phyloP scores from a whole-genome alignment of 2,797 vertebrate genomes.

The Tauraco hartlaubi region DNA sequence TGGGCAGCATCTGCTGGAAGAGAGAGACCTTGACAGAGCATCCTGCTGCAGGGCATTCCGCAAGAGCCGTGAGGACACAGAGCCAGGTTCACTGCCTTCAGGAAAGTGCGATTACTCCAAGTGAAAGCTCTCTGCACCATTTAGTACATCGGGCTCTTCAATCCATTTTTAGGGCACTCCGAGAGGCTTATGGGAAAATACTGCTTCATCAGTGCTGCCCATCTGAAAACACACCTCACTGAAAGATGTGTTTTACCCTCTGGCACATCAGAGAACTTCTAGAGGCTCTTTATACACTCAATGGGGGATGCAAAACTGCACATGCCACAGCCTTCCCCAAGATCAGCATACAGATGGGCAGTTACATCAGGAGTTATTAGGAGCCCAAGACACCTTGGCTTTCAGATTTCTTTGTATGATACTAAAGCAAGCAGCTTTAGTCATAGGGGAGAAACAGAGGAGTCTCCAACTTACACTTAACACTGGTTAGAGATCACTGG shows the following conservation, averaged over 20 bases:
- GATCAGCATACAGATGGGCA: background rate
- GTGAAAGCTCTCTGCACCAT: background rate
- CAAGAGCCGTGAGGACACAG: background rate
- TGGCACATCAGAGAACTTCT: background rate
- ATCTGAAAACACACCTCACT: background rate
- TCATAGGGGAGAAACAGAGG: background rate
- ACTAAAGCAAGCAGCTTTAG: background rate
- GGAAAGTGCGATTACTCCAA: background rate
- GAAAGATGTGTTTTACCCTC: background rate
- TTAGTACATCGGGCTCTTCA: background rate
- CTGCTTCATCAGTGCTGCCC: background rate
- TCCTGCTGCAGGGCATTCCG: background rate
- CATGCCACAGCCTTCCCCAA: background rate
- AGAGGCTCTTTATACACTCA: background rate
- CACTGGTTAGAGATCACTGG: background rate
- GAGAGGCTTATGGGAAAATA: background rate
- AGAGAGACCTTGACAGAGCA: background rate
- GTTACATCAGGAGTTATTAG: background rate
- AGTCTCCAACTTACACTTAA: background rate
- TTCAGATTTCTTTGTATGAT: background rate
- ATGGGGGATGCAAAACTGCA: background rate
- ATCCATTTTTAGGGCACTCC: background rate
- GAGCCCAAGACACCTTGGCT: background rate
- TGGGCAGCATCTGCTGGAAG: background rate
- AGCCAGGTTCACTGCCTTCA: background rate